Percentiles rank a stretch among this genome's conserved stretches.
Conservation (phyloP, 2,797 vertebrate genomes). For the Babyrousa celebensis region DNA sequence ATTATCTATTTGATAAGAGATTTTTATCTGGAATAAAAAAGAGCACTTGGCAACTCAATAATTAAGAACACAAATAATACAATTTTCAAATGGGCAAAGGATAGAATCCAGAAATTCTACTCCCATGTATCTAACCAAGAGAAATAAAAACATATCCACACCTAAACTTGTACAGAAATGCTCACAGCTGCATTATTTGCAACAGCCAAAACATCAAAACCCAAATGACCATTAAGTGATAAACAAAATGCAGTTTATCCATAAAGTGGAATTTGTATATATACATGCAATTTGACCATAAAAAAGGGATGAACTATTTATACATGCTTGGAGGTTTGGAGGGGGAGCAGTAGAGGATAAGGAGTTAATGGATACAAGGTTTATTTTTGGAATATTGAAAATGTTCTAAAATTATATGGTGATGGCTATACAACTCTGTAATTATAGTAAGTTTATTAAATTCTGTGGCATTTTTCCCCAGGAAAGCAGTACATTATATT, state of each 20-base stretch:
- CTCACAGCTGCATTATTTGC: no score
- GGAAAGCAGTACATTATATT: no score
- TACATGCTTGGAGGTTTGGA: background rate
- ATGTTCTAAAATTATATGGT: background rate
- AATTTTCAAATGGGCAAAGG: background rate
- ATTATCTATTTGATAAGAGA: background rate
- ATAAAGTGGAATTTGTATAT: no score
- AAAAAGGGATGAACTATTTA: no score
- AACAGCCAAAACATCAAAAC: no score
- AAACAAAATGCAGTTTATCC: no score
- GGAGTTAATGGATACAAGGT: background rate
- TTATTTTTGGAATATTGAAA: conserved; percentile 17
- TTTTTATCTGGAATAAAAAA: conserved; percentile 6
- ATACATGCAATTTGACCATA: no score
- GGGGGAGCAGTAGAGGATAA: background rate
- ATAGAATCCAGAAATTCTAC: background rate
- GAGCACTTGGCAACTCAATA: background rate
- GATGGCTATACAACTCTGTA: background rate
- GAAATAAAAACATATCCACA: no score
- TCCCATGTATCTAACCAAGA: no score
- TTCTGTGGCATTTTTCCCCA: background rate
- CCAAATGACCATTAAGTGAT: no score
- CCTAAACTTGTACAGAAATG: no score
- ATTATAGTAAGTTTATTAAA: background rate
- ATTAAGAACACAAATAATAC: conserved; percentile 15